Base-by-base conservation (phyloP, 2,888 invertebrate genomes). In the Pogonocherus hispidulus region DNA sequence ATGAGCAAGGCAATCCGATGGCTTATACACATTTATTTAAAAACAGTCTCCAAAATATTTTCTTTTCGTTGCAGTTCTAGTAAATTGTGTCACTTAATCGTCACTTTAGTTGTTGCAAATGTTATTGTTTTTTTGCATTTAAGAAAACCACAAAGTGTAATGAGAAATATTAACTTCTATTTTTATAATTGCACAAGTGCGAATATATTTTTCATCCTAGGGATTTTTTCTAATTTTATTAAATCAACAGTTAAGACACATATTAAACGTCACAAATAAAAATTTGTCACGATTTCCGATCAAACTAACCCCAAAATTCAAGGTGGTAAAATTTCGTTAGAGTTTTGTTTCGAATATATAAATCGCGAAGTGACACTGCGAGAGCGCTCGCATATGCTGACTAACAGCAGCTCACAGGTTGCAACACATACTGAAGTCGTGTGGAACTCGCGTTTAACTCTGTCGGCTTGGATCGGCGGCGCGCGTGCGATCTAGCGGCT, bases 351-450 rank as follows among this genome's bases (percentile, higher is more conserved):
- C 32, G 32, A 22, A 22, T 20, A 62, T 6, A 51, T 51, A 76
- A 78, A 78, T 82, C 83, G 83, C 84, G 83, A 80, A 79, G 76
- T 82, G 77, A 16, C 32, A 32, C 41, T 5, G 41, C 79, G 78
- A 78, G 75, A 75, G 76, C 78, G 77, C 76, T 74, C 76, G 79
- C 76, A 72, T 77, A 65, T 66, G 62, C 76, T 78, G 71, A 81
- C 81, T 81, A 80, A 81, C 84, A 81, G 76, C 78, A 72, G 79
- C 81, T 76, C 77, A 78, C 83, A 81, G 78, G 80, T 83, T 80
- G 80, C 82, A 86, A 83, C 87, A 87, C 86, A 87, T 85, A 88
- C 88, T 88, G 88, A 88, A 87, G 85, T 86, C 86, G 84, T 84
- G 81, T 78, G 76, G 74, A 78, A 76, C 82, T 85, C 84, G 84